phyloP scores from a whole-genome alignment of 2,113 vertebrate species.

The Peromyscus californicus region DNA sequence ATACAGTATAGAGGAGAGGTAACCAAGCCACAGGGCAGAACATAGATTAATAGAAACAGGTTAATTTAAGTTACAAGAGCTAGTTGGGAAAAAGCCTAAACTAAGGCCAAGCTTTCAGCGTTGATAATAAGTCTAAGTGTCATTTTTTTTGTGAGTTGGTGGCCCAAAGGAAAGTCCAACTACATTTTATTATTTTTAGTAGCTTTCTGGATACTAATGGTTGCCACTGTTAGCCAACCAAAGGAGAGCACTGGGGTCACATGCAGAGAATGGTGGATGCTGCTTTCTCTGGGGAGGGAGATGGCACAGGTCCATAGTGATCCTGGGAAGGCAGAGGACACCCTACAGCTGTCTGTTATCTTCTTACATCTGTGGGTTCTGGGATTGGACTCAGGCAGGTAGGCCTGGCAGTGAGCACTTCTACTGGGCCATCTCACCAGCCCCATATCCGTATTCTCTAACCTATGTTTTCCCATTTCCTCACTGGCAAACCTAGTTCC shows the following conservation, averaged over 20 bases:
- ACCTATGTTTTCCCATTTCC: neutral
- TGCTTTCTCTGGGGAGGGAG: neutral
- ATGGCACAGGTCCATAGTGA: neutral
- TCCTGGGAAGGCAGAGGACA: neutral
- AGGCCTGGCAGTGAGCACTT: neutral
- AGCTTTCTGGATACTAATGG: neutral
- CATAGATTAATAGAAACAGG: too few species aligned
- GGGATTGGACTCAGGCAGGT: neutral
- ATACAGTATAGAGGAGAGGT: too few species aligned
- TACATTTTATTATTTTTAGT: neutral
- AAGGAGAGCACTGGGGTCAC: neutral
- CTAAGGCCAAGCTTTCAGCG: too few species aligned
- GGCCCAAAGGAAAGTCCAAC: too few species aligned
- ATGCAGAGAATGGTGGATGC: neutral
- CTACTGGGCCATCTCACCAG: neutral
- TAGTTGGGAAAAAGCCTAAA: too few species aligned
- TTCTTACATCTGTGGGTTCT: neutral
- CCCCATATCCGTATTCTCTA: neutral
- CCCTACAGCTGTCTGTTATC: neutral
- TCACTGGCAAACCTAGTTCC: neutral
- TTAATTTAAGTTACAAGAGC: too few species aligned
- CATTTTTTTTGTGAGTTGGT: too few species aligned
- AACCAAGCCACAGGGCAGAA: too few species aligned
- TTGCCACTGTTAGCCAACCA: neutral
- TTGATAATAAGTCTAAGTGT: too few species aligned